These are phyloP conservation scores for Darevskia mixta DNA, from an alignment of 2,797 vertebrate species.

Conservation along the genomic window DNA sequence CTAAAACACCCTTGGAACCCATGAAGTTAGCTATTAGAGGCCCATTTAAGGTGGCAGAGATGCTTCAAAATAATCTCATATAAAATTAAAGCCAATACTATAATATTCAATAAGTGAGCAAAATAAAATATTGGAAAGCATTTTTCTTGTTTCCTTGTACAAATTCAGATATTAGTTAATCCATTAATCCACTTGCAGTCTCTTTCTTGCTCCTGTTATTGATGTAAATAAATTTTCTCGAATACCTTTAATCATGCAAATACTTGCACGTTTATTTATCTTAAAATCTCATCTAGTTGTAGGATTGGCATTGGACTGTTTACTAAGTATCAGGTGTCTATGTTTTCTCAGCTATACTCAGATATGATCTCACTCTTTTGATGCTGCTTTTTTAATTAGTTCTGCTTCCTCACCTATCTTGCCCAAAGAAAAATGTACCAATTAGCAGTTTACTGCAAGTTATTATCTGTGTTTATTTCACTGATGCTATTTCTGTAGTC, in stretches of 20 bases:
- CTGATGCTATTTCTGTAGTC: neutral
- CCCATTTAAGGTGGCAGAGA: neutral
- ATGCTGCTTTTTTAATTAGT: neutral
- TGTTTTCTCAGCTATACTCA: neutral
- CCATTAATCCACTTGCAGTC: neutral
- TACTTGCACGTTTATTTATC: neutral
- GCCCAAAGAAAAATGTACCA: neutral
- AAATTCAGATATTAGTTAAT: accelerated
- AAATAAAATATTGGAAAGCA: neutral
- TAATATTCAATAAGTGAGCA: neutral
- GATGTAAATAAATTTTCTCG: neutral
- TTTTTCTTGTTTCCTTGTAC: neutral
- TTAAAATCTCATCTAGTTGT: neutral
- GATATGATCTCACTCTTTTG: neutral
- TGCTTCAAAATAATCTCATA: neutral
- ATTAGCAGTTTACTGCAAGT: neutral
- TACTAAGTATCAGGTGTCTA: neutral
- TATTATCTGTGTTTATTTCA: neutral
- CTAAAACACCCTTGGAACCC: neutral
- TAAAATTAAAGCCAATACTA: neutral
- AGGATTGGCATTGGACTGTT: neutral
- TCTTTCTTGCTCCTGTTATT: neutral
- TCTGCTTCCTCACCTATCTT: neutral
- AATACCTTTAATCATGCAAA: neutral
- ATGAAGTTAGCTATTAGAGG: neutral